A percentile compares a stretch with the other conserved stretches of the same genome.
Conservation (phyloP, 2,888 invertebrate genomes). For the Tetheella fluctuosa region DNA sequence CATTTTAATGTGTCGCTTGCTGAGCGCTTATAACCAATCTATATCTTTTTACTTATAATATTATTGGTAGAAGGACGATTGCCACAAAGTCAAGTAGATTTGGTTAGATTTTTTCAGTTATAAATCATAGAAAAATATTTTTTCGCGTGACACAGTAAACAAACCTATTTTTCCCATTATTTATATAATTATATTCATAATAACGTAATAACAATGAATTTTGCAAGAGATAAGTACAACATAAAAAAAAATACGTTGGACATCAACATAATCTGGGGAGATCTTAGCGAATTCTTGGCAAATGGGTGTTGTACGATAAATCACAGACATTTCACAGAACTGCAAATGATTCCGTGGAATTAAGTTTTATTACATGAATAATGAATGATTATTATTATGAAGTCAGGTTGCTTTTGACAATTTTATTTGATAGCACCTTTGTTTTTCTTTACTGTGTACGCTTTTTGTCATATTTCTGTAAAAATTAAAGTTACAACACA, state of each 20-base stretch:
- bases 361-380: background rate
- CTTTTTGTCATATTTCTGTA: too few species aligned
- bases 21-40: too few species aligned
- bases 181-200: slow-evolving; percentile 5
- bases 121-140: too few species aligned
- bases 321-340: slow-evolving; percentile 5
- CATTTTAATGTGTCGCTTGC: too few species aligned
- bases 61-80: too few species aligned
- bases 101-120: too few species aligned
- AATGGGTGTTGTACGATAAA: slow-evolving; percentile 8
- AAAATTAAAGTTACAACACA: too few species aligned
- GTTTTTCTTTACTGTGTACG: background rate
- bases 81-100: too few species aligned
- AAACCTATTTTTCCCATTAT: background rate
- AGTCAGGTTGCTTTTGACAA: background rate
- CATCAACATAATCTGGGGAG: slow-evolving; percentile 1
- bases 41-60: too few species aligned
- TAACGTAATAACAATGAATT: slow-evolving; percentile 4
- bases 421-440: background rate
- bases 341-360: background rate
- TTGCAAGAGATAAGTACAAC: background rate
- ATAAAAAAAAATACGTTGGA: slow-evolving; percentile 1
- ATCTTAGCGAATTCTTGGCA: slow-evolving; percentile 3
- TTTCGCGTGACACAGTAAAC: background rate
- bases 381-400: background rate